phyloP scores from a whole-genome alignment of 2,888 invertebrate species.

The Sarcophaga caerulescens region DNA sequence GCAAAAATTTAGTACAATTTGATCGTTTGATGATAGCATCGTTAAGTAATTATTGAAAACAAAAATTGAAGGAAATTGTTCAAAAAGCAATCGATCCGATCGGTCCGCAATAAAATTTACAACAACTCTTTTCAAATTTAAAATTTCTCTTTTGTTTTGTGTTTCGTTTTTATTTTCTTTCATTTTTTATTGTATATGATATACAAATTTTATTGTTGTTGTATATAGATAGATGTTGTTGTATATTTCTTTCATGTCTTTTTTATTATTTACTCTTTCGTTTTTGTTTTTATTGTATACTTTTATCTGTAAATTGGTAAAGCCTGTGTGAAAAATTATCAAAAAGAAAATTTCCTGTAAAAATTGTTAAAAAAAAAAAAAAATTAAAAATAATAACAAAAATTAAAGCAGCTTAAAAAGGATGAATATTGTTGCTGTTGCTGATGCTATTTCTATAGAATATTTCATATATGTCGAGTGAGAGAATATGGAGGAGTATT shows the following conservation, averaged over 20 bases:
- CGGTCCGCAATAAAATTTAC: neutral
- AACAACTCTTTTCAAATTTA: neutral
- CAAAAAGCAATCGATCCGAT: neutral
- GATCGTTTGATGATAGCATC: too few relatives aligned
- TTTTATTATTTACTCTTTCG: too few relatives aligned
- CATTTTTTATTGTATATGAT: neutral
- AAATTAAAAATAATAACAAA: neutral
- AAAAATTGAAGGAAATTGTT: neutral
- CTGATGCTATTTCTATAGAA: neutral
- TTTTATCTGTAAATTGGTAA: neutral
- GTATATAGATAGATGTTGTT: neutral
- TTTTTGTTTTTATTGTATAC: too few relatives aligned
- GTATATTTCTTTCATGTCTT: neutral
- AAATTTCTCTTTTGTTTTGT: neutral
- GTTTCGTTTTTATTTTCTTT: neutral
- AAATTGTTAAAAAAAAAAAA: neutral
- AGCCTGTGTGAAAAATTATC: too few relatives aligned
- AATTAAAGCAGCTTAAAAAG: neutral
- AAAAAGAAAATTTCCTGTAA: too few relatives aligned
- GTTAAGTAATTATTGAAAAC: neutral
- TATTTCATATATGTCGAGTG: too few relatives aligned
- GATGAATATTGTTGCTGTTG: neutral
- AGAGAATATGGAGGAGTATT: neutral
- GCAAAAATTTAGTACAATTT: too few relatives aligned
- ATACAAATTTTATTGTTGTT: neutral